phyloP scores from a whole-genome alignment of 2,888 invertebrate species.

The Lepidocyrtinus sp. region DNA sequence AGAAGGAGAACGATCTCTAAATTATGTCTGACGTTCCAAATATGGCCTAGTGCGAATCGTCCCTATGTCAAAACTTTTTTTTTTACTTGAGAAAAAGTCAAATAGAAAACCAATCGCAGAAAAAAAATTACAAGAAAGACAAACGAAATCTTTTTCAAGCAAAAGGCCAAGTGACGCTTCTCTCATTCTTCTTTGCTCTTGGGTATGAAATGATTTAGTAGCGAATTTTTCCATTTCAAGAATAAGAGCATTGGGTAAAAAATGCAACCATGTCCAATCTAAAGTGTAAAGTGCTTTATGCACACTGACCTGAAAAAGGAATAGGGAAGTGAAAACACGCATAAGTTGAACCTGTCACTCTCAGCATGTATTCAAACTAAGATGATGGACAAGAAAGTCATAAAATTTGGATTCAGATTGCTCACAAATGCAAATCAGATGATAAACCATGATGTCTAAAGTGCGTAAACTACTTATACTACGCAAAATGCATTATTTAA shows the following conservation, averaged over 20 bases:
- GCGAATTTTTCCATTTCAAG: slow-evolving; percentile 27
- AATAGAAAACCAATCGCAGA: not conserved
- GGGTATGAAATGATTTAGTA: slow-evolving; percentile 12
- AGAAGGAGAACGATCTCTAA: slow-evolving; percentile 47
- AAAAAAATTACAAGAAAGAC: no score
- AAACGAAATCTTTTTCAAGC: not conserved
- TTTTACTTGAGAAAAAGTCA: not conserved
- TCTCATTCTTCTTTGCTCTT: slow-evolving; percentile 18
- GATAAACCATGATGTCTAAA: not conserved
- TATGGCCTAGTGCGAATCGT: slow-evolving; percentile 52
- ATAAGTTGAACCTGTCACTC: not conserved
- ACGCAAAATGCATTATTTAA: no score
- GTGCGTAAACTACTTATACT: not conserved
- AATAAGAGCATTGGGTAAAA: slow-evolving; percentile 3
- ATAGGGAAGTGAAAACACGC: slow-evolving; percentile 31
- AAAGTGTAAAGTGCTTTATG: no score
- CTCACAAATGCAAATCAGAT: slow-evolving; percentile 3
- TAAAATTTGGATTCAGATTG: not conserved
- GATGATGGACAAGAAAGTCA: slow-evolving; percentile 10
- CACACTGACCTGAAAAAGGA: slow-evolving; percentile 60
- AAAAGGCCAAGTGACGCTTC: no score
- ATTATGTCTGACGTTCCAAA: slow-evolving; percentile 52
- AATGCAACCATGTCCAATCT: slow-evolving; percentile 13
- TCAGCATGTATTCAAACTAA: not conserved
- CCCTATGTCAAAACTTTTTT: slow-evolving; percentile 45